Evolutionary conservation across 23 tunicate species (phyloP).

Genomic region (Trididemnum miniatum): DNA sequence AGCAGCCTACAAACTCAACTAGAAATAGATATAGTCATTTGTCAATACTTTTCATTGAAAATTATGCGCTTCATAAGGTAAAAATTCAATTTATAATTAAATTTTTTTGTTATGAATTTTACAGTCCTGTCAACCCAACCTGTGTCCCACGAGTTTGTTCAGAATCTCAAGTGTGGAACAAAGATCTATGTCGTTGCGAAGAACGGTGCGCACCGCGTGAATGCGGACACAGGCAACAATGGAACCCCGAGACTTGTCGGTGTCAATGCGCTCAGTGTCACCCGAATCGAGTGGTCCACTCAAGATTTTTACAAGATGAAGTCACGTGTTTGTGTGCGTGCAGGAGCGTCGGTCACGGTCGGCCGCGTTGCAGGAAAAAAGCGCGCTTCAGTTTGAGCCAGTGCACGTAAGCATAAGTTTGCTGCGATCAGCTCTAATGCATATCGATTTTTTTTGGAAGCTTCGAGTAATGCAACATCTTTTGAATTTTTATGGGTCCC

Average conservation of each 20-base stretch:
- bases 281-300: slow-evolving; percentile 48
- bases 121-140: slow-evolving; percentile 58
- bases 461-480: too few species aligned
- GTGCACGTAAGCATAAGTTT: slow-evolving; percentile 20
- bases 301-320: slow-evolving; percentile 45
- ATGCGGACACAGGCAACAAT: slow-evolving; percentile 49
- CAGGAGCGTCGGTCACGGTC: slow-evolving; percentile 17
- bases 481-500: too few species aligned
- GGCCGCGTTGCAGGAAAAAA: slow-evolving; percentile 21
- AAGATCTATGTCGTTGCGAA: slow-evolving; percentile 56
- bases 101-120: too few species aligned
- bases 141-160: slow-evolving; percentile 69
- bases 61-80: too few species aligned
- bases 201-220: slow-evolving; percentile 58
- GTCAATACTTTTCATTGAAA: too few species aligned
- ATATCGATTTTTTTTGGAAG: too few species aligned
- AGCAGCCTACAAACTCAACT: too few species aligned
- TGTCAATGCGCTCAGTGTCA: slow-evolving; percentile 77
- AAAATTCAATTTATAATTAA: too few species aligned
- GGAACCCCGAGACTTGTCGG: slow-evolving; percentile 68
- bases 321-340: slow-evolving; percentile 55
- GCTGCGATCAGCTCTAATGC: too few species aligned
- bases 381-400: slow-evolving; percentile 13
- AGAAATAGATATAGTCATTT: too few species aligned
- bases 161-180: slow-evolving; percentile 52